Conservation (phyloP, 2,888 invertebrate species). For the Plagodis dolabraria region DNA sequence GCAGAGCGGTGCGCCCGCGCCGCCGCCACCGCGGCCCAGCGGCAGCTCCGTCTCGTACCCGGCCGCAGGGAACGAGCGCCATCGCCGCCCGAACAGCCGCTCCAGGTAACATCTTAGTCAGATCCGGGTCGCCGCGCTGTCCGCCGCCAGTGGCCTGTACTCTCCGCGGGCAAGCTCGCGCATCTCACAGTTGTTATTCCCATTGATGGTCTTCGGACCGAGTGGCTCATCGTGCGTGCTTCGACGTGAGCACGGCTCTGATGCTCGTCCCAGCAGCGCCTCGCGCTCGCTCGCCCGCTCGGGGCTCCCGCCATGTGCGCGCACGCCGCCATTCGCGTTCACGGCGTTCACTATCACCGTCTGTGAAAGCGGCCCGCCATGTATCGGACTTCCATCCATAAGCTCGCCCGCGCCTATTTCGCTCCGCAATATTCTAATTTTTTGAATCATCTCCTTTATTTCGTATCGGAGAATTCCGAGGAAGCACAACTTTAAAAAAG, state of each 20-base stretch:
- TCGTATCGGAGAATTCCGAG: conserved; percentile 94
- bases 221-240: conserved; percentile 74
- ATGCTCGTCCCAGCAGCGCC: conserved; percentile 79
- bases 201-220: conserved; percentile 88
- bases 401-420: conserved; percentile 85
- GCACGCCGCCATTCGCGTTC: conserved; percentile 85
- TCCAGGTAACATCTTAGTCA: conserved; percentile 91
- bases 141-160: conserved; percentile 80
- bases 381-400: conserved; percentile 73
- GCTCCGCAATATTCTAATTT: conserved; percentile 91
- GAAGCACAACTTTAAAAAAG: conserved; percentile 95
- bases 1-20: conserved; percentile 69
- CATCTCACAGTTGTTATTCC: conserved; percentile 92
- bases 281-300: conserved; percentile 85
- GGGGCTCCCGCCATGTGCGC: conserved; percentile 82
- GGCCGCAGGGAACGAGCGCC: conserved; percentile 79
- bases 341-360: conserved; percentile 81
- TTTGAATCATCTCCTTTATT: conserved; percentile 96
- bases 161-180: conserved; percentile 87
- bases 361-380: conserved; percentile 78
- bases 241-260: conserved; percentile 75
- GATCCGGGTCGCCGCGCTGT: conserved; percentile 86
- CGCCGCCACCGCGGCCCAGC: conserved; percentile 56
- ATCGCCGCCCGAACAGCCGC: conserved; percentile 87
- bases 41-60: conserved; percentile 70